A percentile compares a stretch with the other conserved stretches of the same genome.
Evolutionary conservation across 2,888 invertebrate species (phyloP).

Genomic region (Rhingia rostrata): DNA sequence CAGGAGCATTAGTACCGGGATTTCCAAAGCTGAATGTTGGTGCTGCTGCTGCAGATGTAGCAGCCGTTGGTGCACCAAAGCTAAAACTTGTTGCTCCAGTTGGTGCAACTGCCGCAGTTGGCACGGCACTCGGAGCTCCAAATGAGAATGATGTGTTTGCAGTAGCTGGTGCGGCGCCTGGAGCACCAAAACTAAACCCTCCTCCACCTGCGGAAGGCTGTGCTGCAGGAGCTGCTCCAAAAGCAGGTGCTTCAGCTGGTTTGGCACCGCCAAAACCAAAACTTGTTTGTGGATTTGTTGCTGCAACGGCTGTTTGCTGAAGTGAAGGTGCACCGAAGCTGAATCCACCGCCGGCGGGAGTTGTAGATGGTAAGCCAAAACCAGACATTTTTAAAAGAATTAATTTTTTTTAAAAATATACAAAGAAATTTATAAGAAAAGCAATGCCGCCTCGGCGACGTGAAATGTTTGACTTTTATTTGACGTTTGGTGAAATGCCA

Average conservation of each 20-base stretch:
- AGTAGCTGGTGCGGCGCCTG: conserved; percentile 63
- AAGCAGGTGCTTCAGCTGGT: conserved; percentile 69
- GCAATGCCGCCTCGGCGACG: conserved; percentile 8
- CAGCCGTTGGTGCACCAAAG: conserved; percentile 73
- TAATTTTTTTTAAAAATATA: conserved; percentile 12
- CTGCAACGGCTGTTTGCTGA: conserved; percentile 50
- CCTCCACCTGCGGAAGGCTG: conserved; percentile 44
- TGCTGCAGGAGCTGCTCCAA: conserved; percentile 49
- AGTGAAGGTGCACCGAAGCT: conserved; percentile 75
- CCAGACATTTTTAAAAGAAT: conserved; percentile 60
- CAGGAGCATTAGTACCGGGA: conserved; percentile 31
- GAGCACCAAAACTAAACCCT: conserved; percentile 75
- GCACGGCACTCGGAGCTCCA: conserved; percentile 75
- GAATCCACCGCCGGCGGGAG: conserved; percentile 71
- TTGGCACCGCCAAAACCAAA: conserved; percentile 76
- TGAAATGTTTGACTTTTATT: conserved; percentile 12
- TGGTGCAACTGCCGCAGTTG: conserved; percentile 72
- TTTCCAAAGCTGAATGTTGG: conserved; percentile 70
- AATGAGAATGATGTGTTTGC: conserved; percentile 72
- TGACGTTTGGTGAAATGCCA: neutral
- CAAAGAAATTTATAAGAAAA: neutral
- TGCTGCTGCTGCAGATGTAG: conserved; percentile 68
- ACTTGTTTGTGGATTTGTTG: conserved; percentile 33
- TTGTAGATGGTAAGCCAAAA: conserved; percentile 45
- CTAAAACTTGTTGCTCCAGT: conserved; percentile 74